Evolutionary conservation across 1,140 invertebrate genomes (phyloP).

Genomic region (Uloborus diversus): DNA sequence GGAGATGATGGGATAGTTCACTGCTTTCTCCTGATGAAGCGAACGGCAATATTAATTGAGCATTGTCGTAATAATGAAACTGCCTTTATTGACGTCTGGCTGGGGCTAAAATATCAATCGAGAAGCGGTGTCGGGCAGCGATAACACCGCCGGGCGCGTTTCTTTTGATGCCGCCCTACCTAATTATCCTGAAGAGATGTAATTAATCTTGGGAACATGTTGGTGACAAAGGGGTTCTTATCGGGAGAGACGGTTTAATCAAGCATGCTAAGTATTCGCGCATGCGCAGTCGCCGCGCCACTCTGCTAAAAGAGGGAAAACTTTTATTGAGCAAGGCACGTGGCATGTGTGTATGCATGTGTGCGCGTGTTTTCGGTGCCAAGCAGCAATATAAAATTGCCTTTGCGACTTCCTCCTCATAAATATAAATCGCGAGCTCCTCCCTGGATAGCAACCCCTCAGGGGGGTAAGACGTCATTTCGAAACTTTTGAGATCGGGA

Average conservation of each 20-base stretch:
- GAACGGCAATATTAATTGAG: constrained; percentile 56
- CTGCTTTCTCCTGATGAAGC: constrained; percentile 35
- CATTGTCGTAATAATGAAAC: constrained; percentile 57
- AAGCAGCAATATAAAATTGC: constrained; percentile 49
- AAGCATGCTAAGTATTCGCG: constrained; percentile 57
- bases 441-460: constrained; percentile 32
- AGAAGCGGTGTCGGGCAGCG: constrained; percentile 51
- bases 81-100: constrained; percentile 54
- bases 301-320: constrained; percentile 10
- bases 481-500: neutral
- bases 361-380: neutral
- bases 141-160: constrained; percentile 54
- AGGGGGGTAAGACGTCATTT: constrained; percentile 23
- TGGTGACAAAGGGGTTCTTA: constrained; percentile 57
- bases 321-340: constrained; percentile 48
- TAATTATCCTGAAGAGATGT: constrained; percentile 58
- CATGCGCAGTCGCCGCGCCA: constrained; percentile 8
- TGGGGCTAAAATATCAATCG: constrained; percentile 55
- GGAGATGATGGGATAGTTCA: neutral
- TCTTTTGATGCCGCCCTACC: constrained; percentile 54
- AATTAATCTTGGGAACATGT: constrained; percentile 58
- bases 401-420: constrained; percentile 30
- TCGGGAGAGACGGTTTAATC: constrained; percentile 55
- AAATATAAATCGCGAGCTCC: constrained; percentile 45
- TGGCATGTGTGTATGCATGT: neutral